Evolutionary conservation across 2,113 vertebrate genomes (phyloP), one percentile per base, ranked within the genome.

Genomic region (Camelus dromedarius): DNA sequence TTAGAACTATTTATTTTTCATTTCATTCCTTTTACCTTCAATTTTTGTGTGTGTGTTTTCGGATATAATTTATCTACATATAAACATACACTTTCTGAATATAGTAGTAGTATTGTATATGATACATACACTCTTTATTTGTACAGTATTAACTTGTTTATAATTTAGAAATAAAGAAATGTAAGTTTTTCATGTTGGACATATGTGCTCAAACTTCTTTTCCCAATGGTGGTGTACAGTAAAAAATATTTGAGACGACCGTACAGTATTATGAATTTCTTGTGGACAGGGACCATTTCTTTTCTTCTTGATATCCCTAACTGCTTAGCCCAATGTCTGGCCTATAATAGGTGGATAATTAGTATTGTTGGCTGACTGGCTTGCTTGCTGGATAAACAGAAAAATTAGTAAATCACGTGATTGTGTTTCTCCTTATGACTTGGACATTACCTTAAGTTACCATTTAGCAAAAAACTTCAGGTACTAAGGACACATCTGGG

Each of bases 331-430:
- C n/a, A 85, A 14, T 81, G 13, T 72, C 72, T 81, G 28, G 54
- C 56, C 19, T 91, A 3, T 60, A 54, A 82, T 50, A 89, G 30
- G 30, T 50, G 42, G 38, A 82, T 77, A 79, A 76, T 76, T 66
- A 62, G 14, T 91, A 76, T 95, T 89, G 38, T 89, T 96, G 16
- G 12, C 22, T 80, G 8, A 6, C 60, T 87, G 14, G 9, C 16
- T 77, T n/a, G 38, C 28, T 91, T 56, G 16, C 62, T 58, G 64
- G 64, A 86, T 92, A 80, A 60, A 46, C 48, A 22, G 54, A 64
- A 32, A 81, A 73, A 72, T 86, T n/a, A 96, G 84, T 92, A 95
- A 92, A 85, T 77, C 30, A 86, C 30, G 60, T 95, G 62, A 72
- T 81, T 95, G 15, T 72, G 24, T 89, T 90, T 96, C 42, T 91